Conservation (phyloP, 2,113 vertebrate genomes). For the Tyto alba region DNA sequence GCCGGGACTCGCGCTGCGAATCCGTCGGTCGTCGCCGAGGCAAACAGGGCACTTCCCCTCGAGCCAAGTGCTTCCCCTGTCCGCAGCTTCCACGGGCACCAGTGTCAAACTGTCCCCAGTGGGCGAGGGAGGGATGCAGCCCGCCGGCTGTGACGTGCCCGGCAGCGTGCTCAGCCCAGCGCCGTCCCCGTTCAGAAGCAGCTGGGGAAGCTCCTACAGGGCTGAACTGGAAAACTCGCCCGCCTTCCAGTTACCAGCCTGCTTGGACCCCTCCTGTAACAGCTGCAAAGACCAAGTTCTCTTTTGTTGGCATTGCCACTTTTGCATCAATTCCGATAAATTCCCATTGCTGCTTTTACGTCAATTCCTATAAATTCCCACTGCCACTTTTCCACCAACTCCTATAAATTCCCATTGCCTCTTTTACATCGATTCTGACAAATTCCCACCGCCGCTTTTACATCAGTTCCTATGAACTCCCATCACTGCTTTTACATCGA, state of each 20-base stretch:
- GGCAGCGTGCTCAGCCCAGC: accelerated
- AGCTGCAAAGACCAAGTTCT: neutral
- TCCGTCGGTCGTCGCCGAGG: too few relatives aligned
- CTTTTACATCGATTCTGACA: neutral
- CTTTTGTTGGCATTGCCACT: neutral
- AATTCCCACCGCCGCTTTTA: neutral
- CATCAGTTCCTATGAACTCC: neutral
- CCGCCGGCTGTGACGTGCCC: too few relatives aligned
- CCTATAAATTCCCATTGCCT: neutral
- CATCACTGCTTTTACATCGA: accelerated
- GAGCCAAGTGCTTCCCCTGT: too few relatives aligned
- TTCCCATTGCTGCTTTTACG: accelerated
- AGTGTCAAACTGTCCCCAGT: accelerated
- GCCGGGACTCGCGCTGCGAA: neutral
- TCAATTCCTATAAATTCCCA: neutral
- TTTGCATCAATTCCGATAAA: neutral
- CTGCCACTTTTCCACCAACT: accelerated
- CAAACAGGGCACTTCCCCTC: too few relatives aligned
- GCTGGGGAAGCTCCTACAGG: neutral
- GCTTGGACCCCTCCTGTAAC: accelerated
- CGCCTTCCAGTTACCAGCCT: neutral
- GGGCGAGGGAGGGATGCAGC: neutral
- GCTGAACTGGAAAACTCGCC: neutral
- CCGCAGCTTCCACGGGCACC: accelerated
- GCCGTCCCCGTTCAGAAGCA: neutral